phyloP scores from a whole-genome alignment of 2,888 invertebrate species.

The Chalcosyrphus nemorum region DNA sequence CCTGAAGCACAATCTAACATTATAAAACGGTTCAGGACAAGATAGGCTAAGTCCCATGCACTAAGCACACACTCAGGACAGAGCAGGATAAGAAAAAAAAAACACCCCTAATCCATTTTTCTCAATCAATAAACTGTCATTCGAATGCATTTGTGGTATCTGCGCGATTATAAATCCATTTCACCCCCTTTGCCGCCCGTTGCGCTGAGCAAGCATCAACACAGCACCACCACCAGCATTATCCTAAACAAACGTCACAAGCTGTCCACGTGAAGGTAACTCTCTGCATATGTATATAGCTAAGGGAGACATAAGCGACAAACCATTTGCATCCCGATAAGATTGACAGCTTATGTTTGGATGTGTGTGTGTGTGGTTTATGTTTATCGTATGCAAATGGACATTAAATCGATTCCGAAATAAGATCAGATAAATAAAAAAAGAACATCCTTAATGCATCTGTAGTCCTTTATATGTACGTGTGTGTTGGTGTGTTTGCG shows the following conservation, averaged over 20 bases:
- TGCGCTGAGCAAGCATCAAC: neutral
- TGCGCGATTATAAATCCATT: constrained; percentile 67
- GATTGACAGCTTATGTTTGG: constrained; percentile 46
- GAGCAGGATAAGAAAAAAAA: neutral
- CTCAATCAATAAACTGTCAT: constrained; percentile 68
- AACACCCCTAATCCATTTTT: constrained; percentile 40
- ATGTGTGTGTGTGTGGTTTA: constrained; percentile 31
- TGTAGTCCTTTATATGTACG: neutral
- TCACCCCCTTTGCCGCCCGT: neutral
- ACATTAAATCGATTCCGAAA: constrained; percentile 63
- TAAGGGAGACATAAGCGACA: constrained; percentile 50
- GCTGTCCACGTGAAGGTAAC: constrained; percentile 50
- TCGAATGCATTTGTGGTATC: constrained; percentile 61
- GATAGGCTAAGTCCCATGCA: too few relatives aligned
- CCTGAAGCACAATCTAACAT: constrained; percentile 21
- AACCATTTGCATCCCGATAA: constrained; percentile 61
- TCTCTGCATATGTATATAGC: neutral
- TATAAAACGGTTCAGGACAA: too few relatives aligned
- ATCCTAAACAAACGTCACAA: constrained; percentile 58
- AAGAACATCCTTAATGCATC: constrained; percentile 25
- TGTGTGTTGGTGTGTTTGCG: too few relatives aligned
- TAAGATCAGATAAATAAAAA: constrained; percentile 37
- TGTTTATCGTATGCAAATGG: constrained; percentile 69
- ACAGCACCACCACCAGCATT: constrained; percentile 24
- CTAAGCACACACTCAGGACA: neutral